Conservation (phyloP, 2,888 invertebrate genomes). For the Sarcophaga rosellei region DNA sequence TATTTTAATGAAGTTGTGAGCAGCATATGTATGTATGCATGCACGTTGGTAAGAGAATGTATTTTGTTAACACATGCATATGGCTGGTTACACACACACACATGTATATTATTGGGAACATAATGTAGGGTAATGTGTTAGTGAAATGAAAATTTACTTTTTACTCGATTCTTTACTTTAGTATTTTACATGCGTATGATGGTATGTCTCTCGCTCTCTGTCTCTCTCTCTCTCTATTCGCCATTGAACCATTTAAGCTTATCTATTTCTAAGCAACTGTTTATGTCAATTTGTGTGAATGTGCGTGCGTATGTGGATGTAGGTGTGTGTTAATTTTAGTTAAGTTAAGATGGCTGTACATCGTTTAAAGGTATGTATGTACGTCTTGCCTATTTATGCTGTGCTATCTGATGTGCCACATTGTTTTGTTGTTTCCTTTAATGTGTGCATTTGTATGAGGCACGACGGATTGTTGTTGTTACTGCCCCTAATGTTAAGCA, state of each 20-base stretch:
- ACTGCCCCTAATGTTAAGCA: background rate
- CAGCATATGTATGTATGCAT: background rate
- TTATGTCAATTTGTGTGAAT: background rate
- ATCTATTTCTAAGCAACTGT: conserved; percentile 16
- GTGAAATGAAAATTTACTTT: background rate
- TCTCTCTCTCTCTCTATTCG: too few species aligned
- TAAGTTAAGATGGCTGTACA: background rate
- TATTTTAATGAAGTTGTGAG: conserved; percentile 56
- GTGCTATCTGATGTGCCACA: background rate
- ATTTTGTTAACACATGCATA: background rate
- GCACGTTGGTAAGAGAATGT: background rate
- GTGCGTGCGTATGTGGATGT: background rate
- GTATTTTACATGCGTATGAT: too few species aligned
- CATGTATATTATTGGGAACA: background rate
- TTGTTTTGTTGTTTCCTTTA: too few species aligned
- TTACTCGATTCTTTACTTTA: background rate
- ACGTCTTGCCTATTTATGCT: too few species aligned
- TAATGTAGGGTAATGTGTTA: background rate
- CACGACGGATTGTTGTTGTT: background rate
- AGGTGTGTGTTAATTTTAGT: background rate
- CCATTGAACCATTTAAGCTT: background rate
- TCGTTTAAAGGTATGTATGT: too few species aligned
- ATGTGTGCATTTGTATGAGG: background rate
- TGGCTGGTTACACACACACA: background rate
- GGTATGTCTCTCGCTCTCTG: too few species aligned